A percentile compares a stretch with the other conserved stretches of the same genome.
Evolutionary conservation across 2,797 vertebrate genomes (phyloP).

Genomic region (Rallus crepitans): DNA sequence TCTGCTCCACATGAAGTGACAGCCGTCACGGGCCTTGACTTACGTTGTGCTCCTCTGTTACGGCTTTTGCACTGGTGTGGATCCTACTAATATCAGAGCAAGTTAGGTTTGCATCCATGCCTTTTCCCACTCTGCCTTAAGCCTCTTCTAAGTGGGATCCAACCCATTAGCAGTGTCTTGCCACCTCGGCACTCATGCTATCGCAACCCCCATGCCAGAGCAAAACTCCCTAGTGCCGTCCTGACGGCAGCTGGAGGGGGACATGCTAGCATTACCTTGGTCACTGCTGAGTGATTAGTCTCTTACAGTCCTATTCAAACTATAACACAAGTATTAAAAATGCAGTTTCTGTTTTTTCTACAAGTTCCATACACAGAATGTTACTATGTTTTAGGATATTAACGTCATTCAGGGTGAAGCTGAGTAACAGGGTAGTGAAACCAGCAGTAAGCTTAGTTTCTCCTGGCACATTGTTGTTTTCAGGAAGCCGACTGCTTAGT

Average conservation of each 20-base stretch:
- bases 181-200: neutral
- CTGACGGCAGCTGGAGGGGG: neutral
- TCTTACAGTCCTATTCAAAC: neutral
- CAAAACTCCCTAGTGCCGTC: neutral
- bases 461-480: neutral
- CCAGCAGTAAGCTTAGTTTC: neutral
- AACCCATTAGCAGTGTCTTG: neutral
- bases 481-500: neutral
- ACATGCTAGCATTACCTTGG: neutral
- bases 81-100: neutral
- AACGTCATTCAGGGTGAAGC: neutral
- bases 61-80: neutral
- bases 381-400: neutral
- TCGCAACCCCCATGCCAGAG: neutral
- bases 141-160: neutral
- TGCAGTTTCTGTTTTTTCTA: neutral
- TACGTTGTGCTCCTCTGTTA: neutral
- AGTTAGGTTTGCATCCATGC: neutral
- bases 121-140: neutral
- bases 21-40: neutral
- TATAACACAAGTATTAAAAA: neutral
- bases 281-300: neutral
- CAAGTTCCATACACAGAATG: neutral
- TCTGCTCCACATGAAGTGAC: neutral
- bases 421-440: neutral